These are phyloP conservation scores for Mohoua ochrocephala DNA, from an alignment of 2,113 vertebrate genomes.

Conservation along the genomic window DNA sequence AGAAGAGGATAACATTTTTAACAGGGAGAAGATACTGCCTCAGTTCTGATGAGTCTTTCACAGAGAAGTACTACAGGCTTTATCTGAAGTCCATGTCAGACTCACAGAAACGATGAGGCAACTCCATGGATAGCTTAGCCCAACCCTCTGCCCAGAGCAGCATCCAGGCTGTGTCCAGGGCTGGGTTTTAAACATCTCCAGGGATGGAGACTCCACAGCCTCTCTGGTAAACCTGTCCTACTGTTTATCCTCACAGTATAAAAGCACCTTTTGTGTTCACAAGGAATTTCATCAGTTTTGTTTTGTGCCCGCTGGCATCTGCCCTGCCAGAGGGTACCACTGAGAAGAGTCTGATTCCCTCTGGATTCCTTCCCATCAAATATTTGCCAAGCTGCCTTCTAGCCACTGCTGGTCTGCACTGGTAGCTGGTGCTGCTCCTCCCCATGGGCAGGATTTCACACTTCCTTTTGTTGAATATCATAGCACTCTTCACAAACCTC, in stretches of 20 bases:
- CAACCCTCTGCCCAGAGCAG: rapidly evolving
- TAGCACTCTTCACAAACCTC: neutral
- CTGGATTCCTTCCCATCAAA: neutral
- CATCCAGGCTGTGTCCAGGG: neutral
- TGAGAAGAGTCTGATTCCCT: neutral
- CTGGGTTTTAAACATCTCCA: neutral
- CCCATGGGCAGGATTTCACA: neutral
- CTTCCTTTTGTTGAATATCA: neutral
- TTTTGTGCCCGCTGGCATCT: rapidly evolving
- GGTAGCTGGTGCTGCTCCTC: neutral
- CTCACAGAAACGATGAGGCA: neutral
- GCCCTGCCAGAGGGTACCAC: neutral
- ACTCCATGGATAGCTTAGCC: neutral
- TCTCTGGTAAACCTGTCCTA: neutral
- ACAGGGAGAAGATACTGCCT: neutral
- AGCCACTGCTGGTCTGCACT: neutral
- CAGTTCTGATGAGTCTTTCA: neutral
- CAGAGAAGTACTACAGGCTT: neutral
- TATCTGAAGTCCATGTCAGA: neutral
- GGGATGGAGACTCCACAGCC: neutral
- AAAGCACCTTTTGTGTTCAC: neutral
- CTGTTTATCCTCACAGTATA: neutral
- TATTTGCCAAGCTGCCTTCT: neutral
- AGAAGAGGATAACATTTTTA: neutral
- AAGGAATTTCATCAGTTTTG: neutral